phyloP scores from a whole-genome alignment of 2,797 vertebrate species.

The Pelodytes ibericus region DNA sequence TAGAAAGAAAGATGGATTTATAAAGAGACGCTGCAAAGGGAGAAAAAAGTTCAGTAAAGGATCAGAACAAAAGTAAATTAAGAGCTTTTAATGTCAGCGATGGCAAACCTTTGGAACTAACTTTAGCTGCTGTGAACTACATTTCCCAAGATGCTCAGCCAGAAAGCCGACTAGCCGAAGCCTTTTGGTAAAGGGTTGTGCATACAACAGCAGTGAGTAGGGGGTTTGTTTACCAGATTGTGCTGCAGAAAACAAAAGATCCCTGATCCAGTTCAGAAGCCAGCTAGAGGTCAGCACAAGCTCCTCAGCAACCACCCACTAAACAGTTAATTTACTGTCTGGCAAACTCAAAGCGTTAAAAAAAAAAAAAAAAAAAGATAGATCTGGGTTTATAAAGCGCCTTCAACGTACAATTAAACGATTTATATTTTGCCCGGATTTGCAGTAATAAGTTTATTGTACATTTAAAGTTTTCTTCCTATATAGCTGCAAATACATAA shows the following conservation, averaged over 20 bases:
- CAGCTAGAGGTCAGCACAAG: constrained; percentile 80
- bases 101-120: not conserved
- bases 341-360: not conserved
- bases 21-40: constrained; percentile 58
- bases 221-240: constrained; percentile 63
- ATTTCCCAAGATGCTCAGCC: too few species aligned
- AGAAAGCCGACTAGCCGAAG: too few species aligned
- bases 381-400: not conserved
- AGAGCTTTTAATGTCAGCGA: constrained; percentile 55
- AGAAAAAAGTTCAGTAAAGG: constrained; percentile 52
- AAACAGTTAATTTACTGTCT: constrained; percentile 57
- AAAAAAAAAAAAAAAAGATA: too few species aligned
- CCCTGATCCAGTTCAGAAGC: constrained; percentile 73
- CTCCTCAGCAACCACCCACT: constrained; percentile 63
- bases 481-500: too few species aligned
- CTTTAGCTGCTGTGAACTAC: too few species aligned
- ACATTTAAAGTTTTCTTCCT: not conserved
- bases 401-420: not conserved
- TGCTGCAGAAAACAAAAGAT: constrained; percentile 64
- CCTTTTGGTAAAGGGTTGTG: too few species aligned
- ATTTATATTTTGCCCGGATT: not conserved
- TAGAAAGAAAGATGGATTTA: constrained; percentile 63
- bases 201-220: constrained; percentile 41
- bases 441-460: not conserved
- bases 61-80: constrained; percentile 60